These are phyloP conservation scores for Venusia cambrica DNA, from an alignment of 2,888 invertebrate genomes.

Conservation along the genomic window DNA sequence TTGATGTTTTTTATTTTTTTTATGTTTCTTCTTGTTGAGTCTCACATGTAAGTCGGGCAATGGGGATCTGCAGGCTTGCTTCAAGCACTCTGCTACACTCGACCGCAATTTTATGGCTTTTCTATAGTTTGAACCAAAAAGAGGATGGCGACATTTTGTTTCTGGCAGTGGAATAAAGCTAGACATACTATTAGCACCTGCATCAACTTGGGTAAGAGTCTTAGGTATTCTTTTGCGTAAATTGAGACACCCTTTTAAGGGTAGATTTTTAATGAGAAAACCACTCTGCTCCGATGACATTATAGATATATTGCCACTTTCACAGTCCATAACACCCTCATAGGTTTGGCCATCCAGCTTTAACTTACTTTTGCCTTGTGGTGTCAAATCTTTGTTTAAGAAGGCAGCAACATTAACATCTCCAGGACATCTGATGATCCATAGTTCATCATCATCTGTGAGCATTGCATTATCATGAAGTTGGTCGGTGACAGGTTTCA, in stretches of 20 bases:
- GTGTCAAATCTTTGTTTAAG: slow-evolving; percentile 36
- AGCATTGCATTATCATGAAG: slow-evolving; percentile 29
- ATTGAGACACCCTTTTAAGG: slow-evolving; percentile 41
- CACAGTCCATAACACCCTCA: slow-evolving; percentile 42
- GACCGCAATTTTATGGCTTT: slow-evolving; percentile 50
- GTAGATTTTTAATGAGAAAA: slow-evolving; percentile 40
- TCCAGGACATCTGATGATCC: slow-evolving; percentile 55
- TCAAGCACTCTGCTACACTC: slow-evolving; percentile 41
- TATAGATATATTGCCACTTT: slow-evolving; percentile 33
- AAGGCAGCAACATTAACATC: slow-evolving; percentile 46
- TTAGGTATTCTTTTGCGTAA: slow-evolving; percentile 60
- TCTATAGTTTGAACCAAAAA: slow-evolving; percentile 61
- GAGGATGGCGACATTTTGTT: slow-evolving; percentile 64
- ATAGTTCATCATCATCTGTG: slow-evolving; percentile 55
- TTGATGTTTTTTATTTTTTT: neutral
- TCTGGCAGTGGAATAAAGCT: slow-evolving; percentile 61
- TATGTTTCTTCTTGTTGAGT: no score
- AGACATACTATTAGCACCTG: slow-evolving; percentile 42
- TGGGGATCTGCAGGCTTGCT: slow-evolving; percentile 4
- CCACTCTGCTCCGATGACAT: slow-evolving; percentile 34
- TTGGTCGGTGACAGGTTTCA: slow-evolving; percentile 34
- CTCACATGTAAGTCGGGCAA: no score
- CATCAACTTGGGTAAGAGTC: slow-evolving; percentile 45
- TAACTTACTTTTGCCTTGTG: slow-evolving; percentile 53
- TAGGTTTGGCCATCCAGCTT: slow-evolving; percentile 56